These are phyloP conservation scores for Melanostigma gelatinosum DNA, from an alignment of 2,113 vertebrate genomes.

Conservation along the genomic window DNA sequence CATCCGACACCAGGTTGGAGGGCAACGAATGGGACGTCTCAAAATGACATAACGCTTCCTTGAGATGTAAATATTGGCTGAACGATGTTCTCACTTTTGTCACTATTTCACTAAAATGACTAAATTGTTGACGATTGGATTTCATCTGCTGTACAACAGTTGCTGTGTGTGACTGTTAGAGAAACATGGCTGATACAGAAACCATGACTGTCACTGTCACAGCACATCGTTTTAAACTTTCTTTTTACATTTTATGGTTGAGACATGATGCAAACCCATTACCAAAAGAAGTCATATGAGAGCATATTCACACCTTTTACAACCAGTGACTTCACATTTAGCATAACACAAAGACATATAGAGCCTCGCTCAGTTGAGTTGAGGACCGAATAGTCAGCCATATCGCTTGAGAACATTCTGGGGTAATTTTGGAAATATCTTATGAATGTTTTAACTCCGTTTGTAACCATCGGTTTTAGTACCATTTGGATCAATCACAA, in stretches of 20 bases:
- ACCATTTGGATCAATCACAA: neutral
- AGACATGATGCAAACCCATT: constrained; percentile 14
- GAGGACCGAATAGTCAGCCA: constrained; percentile 86
- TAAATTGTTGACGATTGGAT: neutral
- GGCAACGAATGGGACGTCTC: neutral
- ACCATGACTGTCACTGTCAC: neutral
- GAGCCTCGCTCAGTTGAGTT: constrained; percentile 84
- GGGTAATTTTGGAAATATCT: constrained; percentile 78
- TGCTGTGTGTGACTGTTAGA: too few relatives aligned
- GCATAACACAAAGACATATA: constrained; percentile 82
- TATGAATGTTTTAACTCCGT: constrained; percentile 69
- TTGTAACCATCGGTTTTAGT: neutral
- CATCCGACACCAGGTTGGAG: neutral
- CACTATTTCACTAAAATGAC: neutral
- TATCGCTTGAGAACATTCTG: constrained; percentile 92
- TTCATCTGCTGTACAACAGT: neutral
- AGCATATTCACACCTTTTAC: constrained; percentile 11
- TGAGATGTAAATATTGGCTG: neutral
- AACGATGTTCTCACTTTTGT: neutral
- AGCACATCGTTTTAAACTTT: constrained; percentile 4
- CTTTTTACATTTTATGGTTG: neutral
- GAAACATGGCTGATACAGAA: neutral
- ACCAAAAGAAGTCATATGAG: constrained; percentile 1
- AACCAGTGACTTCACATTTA: constrained; percentile 72
- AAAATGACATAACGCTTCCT: too few relatives aligned